Conservation (phyloP, 2,113 vertebrate species). For the Macaca fascicularis region DNA sequence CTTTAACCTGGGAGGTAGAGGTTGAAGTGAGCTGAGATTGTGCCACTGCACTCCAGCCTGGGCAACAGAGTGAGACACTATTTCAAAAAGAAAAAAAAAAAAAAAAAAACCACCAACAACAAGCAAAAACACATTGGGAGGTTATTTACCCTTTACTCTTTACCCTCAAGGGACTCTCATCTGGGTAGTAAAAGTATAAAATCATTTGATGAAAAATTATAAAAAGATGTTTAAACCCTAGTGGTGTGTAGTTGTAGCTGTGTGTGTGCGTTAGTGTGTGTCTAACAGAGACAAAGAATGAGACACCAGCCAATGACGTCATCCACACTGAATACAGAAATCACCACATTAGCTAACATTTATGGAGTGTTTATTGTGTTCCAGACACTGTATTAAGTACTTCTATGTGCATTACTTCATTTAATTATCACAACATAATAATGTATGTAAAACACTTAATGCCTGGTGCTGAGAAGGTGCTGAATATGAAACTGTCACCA, state of each 20-base stretch:
- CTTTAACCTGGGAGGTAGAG: no score
- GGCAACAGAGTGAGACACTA: no score
- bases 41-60: no score
- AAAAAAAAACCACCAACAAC: no score
- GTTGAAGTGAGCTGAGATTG: no score
- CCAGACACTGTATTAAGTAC: background rate
- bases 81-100: no score
- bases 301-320: background rate
- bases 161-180: background rate
- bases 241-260: background rate
- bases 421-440: background rate
- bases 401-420: background rate
- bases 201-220: background rate
- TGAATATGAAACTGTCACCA: rapidly evolving
- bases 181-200: background rate
- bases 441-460: background rate
- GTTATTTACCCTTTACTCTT: background rate
- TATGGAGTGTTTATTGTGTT: background rate
- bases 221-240: background rate
- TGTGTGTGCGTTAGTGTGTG: rapidly evolving
- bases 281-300: background rate
- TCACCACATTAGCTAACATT: background rate
- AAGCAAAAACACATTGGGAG: background rate
- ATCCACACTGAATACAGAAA: background rate
- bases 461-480: background rate